Evolutionary conservation across 2,113 vertebrate genomes (phyloP), one percentile per base, ranked within the genome.

Genomic region (Pyrgilauda ruficollis): DNA sequence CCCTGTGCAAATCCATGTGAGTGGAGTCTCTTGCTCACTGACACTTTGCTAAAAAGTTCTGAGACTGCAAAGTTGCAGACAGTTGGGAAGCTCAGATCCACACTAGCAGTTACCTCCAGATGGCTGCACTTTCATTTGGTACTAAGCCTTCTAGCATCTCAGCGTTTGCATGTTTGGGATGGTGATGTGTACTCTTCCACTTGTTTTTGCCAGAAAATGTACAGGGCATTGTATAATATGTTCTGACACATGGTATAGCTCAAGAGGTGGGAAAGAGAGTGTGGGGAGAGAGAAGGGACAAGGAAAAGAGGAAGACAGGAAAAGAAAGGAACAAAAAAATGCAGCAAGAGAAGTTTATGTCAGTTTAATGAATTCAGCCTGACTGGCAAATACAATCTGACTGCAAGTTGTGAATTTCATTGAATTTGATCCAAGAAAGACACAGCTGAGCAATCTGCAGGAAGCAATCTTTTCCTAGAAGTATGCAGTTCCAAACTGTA

Each of bases 391-490:
- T 97, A 94, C 96, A 96, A 80, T 95, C 97, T 97, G 96, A 97
- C 92, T 97, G 50, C 92, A 97, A 97, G 94, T 96, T 91, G 90
- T 96, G 94, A 97, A 97, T 97, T 97, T 97, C 76, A 81, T 97
- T 97, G 97, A 97, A 77, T 95, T 97, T 93, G 95, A 94, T 98
- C 97, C 97, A 97, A 98, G 97, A 97, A 96, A 98, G 97, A 96
- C 96, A 96, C 88, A 98, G 96, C 96, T 97, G 97, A 98, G 97
- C 97, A 97, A 96, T 97, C 94, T 86, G 91, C 97, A 97, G 97
- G 97, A 98, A 97, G 96, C 96, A 97, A 85, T 97, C 96, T 98
- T 98, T 98, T 98, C 97, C 97, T 98, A 96, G 95, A 94, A 97
- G 94, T 97, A 93, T 94, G 94, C 94, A 63, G 78, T 94, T 97